Percentiles rank a stretch among this genome's conserved stretches.
Conservation (phyloP, 2,113 vertebrate genomes). For the Thunnus thynnus region DNA sequence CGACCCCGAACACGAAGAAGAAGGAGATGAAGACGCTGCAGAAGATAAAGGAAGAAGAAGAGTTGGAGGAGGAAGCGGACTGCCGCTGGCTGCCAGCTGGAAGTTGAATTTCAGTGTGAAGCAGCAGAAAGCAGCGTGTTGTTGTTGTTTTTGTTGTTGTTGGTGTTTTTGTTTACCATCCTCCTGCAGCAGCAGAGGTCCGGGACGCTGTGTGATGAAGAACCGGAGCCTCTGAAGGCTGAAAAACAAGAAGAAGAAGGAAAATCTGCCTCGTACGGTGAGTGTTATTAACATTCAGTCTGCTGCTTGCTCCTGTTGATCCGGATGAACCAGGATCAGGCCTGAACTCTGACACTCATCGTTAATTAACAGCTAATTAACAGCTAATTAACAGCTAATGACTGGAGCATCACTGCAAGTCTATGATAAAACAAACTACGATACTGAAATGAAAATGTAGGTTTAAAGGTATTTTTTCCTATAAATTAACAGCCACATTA, state of each 20-base stretch:
- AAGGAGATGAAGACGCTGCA: too few species aligned
- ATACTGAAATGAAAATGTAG: too few species aligned
- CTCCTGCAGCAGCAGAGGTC: not conserved
- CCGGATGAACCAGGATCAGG: slow-evolving; percentile 21
- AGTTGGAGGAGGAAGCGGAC: not conserved
- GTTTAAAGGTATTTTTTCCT: too few species aligned
- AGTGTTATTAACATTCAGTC: not conserved
- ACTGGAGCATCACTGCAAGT: not conserved
- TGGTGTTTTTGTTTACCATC: not conserved
- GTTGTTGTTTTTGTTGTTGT: not conserved
- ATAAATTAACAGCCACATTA: too few species aligned
- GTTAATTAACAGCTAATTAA: not conserved
- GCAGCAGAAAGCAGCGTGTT: not conserved
- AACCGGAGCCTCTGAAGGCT: not conserved
- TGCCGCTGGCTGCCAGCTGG: slow-evolving; percentile 9
- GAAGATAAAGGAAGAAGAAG: not conserved
- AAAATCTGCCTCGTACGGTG: not conserved
- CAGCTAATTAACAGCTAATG: not conserved
- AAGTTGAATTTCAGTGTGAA: not conserved
- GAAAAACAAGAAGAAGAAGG: not conserved
- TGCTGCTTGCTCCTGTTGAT: slow-evolving; percentile 5
- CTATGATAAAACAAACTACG: too few species aligned
- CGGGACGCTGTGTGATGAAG: not conserved
- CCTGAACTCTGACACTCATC: not conserved
- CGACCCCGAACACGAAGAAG: too few species aligned